Conservation (phyloP, 2,113 vertebrate genomes). For the Pontoporia blainvillei region DNA sequence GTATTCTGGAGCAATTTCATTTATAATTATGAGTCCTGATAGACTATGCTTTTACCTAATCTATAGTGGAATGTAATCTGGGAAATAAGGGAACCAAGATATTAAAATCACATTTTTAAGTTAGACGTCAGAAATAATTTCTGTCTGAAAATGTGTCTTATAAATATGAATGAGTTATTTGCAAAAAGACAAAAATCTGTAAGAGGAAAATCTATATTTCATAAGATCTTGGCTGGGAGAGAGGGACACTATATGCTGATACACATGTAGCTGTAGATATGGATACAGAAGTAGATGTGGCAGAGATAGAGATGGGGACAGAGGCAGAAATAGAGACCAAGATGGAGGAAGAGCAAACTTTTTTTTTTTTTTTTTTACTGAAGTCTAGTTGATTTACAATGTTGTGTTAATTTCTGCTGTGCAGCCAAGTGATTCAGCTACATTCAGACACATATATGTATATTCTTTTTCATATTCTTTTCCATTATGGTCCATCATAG, state of each 20-base stretch:
- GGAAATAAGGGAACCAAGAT: conserved; percentile 42
- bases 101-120: conserved; percentile 15
- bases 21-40: conserved; percentile 72
- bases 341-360: not conserved
- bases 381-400: not conserved
- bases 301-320: not conserved
- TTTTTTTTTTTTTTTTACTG: too few species aligned
- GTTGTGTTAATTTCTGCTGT: not conserved
- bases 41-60: conserved; percentile 60
- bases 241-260: not conserved
- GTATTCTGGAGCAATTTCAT: conserved; percentile 70
- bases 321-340: not conserved
- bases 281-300: not conserved
- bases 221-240: not conserved
- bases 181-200: not conserved
- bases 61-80: conserved; percentile 41
- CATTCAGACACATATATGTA: not conserved
- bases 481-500: not conserved
- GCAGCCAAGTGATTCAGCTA: not conserved
- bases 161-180: not conserved
- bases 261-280: not conserved
- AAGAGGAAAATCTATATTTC: not conserved
- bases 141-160: not conserved
- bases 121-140: conserved; percentile 7
- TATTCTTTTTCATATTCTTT: not conserved